phyloP scores from a whole-genome alignment of 2,113 vertebrate species.

The Ophthalmolycus amberensis region DNA sequence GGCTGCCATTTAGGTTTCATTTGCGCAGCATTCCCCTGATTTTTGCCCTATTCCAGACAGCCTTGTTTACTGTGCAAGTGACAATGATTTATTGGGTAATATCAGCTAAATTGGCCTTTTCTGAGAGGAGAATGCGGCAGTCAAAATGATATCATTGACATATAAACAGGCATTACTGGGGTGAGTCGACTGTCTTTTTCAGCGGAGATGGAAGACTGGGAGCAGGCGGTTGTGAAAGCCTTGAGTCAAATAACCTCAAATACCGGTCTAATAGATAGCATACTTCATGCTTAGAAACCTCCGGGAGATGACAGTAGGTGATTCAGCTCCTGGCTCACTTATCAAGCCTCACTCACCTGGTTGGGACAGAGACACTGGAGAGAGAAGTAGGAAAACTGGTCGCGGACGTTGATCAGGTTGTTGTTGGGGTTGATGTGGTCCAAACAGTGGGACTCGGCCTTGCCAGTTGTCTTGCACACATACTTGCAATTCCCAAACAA shows the following conservation, averaged over 20 bases:
- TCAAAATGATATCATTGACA: slow-evolving; percentile 86
- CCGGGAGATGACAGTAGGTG: slow-evolving; percentile 70
- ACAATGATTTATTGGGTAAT: slow-evolving; percentile 86
- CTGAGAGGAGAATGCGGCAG: slow-evolving; percentile 84
- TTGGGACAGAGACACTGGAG: slow-evolving; percentile 99
- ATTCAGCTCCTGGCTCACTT: slow-evolving; percentile 60
- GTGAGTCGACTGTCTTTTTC: slow-evolving; percentile 81
- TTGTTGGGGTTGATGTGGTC: slow-evolving; percentile 99
- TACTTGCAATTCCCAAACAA: slow-evolving; percentile 99
- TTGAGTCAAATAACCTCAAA: slow-evolving; percentile 83
- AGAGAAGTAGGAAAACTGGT: slow-evolving; percentile 98
- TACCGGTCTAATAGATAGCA: slow-evolving; percentile 80
- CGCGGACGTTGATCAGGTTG: slow-evolving; percentile 94
- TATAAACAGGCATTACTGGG: slow-evolving; percentile 85
- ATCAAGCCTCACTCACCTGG: slow-evolving; percentile 88
- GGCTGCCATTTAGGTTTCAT: slow-evolving; percentile 83
- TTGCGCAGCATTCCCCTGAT: slow-evolving; percentile 81
- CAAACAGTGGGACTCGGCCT: slow-evolving; percentile 98
- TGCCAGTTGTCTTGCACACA: slow-evolving; percentile 98
- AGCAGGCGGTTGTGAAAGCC: slow-evolving; percentile 77
- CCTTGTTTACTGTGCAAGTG: slow-evolving; percentile 83
- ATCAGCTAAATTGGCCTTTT: slow-evolving; percentile 86
- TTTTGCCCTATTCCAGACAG: slow-evolving; percentile 84
- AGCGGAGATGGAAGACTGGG: slow-evolving; percentile 75
- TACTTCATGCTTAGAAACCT: slow-evolving; percentile 79